Percentiles rank a stretch among this genome's conserved stretches.
Conservation (phyloP, 2,113 vertebrate genomes). For the Hippopotamus amphibius region DNA sequence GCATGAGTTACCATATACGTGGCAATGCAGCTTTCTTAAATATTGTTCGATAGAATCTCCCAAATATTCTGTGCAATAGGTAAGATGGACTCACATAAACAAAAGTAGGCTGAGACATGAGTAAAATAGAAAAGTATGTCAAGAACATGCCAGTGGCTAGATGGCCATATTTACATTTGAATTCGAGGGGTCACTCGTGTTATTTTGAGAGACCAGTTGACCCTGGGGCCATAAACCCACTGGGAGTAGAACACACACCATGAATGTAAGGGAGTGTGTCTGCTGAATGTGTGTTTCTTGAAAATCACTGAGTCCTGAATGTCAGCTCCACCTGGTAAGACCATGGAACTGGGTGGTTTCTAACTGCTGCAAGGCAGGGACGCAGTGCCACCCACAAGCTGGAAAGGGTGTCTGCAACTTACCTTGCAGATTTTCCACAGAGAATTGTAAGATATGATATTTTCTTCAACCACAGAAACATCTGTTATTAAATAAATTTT, state of each 20-base stretch:
- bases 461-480: neutral
- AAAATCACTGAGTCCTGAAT: too few relatives aligned
- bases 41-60: neutral
- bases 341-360: accelerated
- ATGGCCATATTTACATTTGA: neutral
- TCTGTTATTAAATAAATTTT: neutral
- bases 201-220: neutral
- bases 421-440: neutral
- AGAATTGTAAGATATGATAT: neutral
- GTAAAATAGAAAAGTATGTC: neutral
- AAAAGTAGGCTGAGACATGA: neutral
- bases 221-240: too few relatives aligned
- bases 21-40: neutral
- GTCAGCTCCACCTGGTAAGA: neutral
- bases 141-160: neutral
- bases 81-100: neutral
- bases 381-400: too few relatives aligned
- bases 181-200: neutral
- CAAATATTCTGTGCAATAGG: too few relatives aligned
- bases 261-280: neutral
- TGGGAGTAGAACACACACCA: neutral
- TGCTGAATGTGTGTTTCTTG: neutral
- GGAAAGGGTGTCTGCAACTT: neutral
- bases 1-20: neutral
- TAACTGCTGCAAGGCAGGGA: too few relatives aligned